Base-by-base conservation (phyloP, 1,140 invertebrate genomes). In the Ptiloglossa arizonensis region DNA sequence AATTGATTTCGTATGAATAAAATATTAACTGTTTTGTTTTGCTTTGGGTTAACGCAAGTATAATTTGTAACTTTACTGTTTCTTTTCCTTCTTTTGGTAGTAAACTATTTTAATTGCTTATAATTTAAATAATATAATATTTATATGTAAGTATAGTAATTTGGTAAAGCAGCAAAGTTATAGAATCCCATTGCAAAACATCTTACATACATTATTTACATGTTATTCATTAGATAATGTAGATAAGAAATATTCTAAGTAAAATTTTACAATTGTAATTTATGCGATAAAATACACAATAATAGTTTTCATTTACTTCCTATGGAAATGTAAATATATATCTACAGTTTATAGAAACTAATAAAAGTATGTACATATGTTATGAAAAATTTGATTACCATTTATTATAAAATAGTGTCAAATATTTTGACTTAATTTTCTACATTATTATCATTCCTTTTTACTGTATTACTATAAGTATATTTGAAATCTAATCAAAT, bases 181-280 rank as follows among this genome's bases (percentile, higher is more conserved):
- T 41, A 50, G 35, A 60, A 69, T 50, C 46, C 57, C 67, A 71
- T 52, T 62, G 74, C 67, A 54, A 77, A 71, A 60, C 46, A 54
- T 54, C 35, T 62, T 62, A 50, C 22, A 64, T 48, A 66, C 63
- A 66, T 48, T 48, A 81, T 60, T 77, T 62, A 79, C 19, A 82
- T 68, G 57, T 27, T 35, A 78, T 71, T 71, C 68, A 63, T 8
- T 5, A 66, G 41, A 71, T 80, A 83, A 83, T 85, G 79, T 83
- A 83, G 62, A 83, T 83, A 84, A 83, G 50, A 54, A 50, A 52
- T 82, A 75, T 56, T 71, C 38, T 83, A 80, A 76, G 68, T 72
- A 60, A 27, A 66, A 80, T 77, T 63, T 83, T 69, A 60, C 46
- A 83, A 70, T 64, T 77, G 54, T 76, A 75, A 82, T 41, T 76